Conservation (phyloP, 1,140 invertebrate genomes). For the Atta cephalotes region DNA sequence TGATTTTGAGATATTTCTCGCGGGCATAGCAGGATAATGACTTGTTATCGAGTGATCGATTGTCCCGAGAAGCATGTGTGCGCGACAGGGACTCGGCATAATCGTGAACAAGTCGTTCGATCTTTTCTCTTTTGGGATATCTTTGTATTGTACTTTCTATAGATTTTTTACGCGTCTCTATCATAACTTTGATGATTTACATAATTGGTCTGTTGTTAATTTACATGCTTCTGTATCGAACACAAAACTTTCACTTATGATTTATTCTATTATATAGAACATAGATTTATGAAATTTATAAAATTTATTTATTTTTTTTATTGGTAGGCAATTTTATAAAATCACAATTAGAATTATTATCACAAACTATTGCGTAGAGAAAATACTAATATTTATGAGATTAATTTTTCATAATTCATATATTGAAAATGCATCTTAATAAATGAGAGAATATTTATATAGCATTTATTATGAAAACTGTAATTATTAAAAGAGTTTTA, state of each 20-base stretch:
- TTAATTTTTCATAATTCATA: not conserved
- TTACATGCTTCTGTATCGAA: not conserved
- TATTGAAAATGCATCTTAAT: not conserved
- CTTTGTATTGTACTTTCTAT: not conserved
- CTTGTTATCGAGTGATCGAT: slow-evolving; percentile 49
- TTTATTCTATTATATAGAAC: not conserved
- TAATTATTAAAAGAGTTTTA: not conserved
- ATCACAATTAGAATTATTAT: not conserved
- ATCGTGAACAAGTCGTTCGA: not conserved
- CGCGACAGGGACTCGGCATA: not conserved
- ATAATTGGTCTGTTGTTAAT: not conserved
- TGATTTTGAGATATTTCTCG: slow-evolving; percentile 12
- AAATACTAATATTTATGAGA: not conserved
- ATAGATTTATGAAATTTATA: not conserved
- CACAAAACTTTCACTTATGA: not conserved
- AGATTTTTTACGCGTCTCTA: not conserved
- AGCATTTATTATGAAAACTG: not conserved
- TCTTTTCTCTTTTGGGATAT: not conserved
- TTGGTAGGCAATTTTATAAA: not conserved
- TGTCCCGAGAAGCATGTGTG: slow-evolving; percentile 36
- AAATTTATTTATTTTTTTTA: not conserved
- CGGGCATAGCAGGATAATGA: slow-evolving; percentile 9
- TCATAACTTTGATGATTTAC: not conserved
- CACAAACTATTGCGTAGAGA: not conserved
- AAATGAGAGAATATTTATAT: not conserved